Conservation (phyloP, 1,140 invertebrate genomes). For the Cecropterus lyciades region DNA sequence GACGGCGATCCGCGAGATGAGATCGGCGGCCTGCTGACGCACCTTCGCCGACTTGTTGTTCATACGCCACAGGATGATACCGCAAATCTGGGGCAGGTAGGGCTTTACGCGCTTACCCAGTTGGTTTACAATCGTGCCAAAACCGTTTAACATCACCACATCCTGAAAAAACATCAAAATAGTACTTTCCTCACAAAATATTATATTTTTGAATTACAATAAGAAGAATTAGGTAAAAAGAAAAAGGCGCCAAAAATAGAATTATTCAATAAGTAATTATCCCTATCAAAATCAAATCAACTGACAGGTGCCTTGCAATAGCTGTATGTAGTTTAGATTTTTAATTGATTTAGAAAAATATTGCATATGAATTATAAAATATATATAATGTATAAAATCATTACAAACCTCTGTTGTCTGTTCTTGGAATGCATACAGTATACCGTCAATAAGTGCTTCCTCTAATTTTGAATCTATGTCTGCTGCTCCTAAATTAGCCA, state of each 20-base stretch:
- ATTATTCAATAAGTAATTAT: too few relatives aligned
- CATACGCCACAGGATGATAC: constrained; percentile 99
- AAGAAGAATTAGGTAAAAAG: too few relatives aligned
- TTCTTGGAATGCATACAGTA: constrained; percentile 99
- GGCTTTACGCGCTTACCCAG: constrained; percentile 98
- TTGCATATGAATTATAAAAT: too few relatives aligned
- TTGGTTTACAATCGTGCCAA: constrained; percentile 99
- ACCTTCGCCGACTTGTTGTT: constrained; percentile 99
- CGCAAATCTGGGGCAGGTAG: constrained; percentile 99
- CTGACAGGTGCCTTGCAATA: too few relatives aligned
- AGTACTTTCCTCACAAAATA: too few relatives aligned
- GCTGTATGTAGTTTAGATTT: too few relatives aligned
- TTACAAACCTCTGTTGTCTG: constrained; percentile 96
- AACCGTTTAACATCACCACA: constrained; percentile 99
- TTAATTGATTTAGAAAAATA: too few relatives aligned
- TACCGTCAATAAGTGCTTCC: constrained; percentile 99
- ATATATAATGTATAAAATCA: too few relatives aligned
- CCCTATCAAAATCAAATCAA: too few relatives aligned
- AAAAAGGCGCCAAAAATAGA: too few relatives aligned
- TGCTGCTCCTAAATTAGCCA: constrained; percentile 98
- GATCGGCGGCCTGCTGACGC: constrained; percentile 99
- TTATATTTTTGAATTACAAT: too few relatives aligned
- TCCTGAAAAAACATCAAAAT: constrained; percentile 92
- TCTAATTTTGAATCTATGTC: constrained; percentile 99
- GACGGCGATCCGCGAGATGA: constrained; percentile 98